Percentiles rank a stretch among this genome's conserved stretches.
These are phyloP conservation scores for Eurystomus glaucurus DNA, from an alignment of 2,797 vertebrate species.

Conservation along the genomic window DNA sequence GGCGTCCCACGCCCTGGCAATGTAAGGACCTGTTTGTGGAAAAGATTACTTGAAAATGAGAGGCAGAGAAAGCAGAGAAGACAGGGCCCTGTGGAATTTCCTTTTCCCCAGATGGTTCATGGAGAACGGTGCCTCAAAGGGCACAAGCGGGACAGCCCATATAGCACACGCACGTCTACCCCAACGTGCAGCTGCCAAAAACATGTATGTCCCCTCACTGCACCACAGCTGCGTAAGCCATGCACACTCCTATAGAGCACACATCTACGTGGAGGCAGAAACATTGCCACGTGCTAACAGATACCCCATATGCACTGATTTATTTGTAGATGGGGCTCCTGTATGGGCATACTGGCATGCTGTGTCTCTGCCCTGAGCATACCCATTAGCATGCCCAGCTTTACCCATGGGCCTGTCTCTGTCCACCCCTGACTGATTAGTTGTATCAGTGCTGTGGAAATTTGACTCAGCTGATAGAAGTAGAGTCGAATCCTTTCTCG, in stretches of 20 bases:
- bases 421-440: background rate
- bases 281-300: accelerated
- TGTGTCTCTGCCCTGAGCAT: background rate
- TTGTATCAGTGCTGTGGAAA: background rate
- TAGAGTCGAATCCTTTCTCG: background rate
- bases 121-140: background rate
- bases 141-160: background rate
- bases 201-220: background rate
- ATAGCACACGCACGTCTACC: accelerated
- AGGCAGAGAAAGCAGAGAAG: background rate
- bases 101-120: background rate
- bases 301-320: background rate
- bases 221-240: background rate
- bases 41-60: background rate
- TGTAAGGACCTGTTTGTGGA: accelerated
- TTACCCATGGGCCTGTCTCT: background rate
- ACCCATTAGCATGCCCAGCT: background rate
- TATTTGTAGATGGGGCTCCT: background rate
- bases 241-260: background rate
- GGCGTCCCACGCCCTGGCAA: background rate
- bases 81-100: background rate
- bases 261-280: background rate
- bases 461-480: background rate
- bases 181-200: background rate
- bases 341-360: background rate